Base-by-base conservation (phyloP, 2,888 invertebrate species). In the Platypus cylindrus region DNA sequence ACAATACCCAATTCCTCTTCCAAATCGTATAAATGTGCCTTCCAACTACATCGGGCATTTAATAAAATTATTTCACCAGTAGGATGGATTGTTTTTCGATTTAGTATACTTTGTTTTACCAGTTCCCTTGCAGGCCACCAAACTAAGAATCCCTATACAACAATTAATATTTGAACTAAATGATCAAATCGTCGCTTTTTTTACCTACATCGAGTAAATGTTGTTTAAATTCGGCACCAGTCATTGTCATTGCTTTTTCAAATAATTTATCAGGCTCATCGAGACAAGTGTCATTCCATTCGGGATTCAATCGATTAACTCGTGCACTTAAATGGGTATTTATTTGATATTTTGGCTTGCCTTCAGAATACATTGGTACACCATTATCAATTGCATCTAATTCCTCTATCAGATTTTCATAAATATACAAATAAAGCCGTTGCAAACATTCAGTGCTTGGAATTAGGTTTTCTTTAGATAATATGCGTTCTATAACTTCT, bases 321-420 rank as follows among this genome's bases (percentile, higher is more conserved):
- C 94, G 67, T 1, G 73, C 62, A 52, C 84, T 79, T 7, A 95
- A 53, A 57, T 79, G 70, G 0, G 93, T 86, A 2, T 71, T 70
- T n/a, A 93, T 82, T 42, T 69, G 69, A 56, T 90, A 93, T 17
- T 17, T 34, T 0, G 80, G 77, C 51, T 78, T 75, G 2, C 73
- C 80, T 25, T 77, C 73, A 42, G 72, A 74, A 44, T 54, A 61
- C 69, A 85, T 81, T 0, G 79, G 75, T 1, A 95, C 70, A n/a
- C 97, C 98, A 66, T 98, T 98, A 59, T 98, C 98, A 35, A 95
- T 82, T 1, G 84, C 97, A 64, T 98, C 98, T 39, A 98, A 71
- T 68, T 95, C 94, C 64, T 83, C 79, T 9, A 98, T 76, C 35
- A 97, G 83, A 37, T 71, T 71, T 44, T 83, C 78, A 58, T 98